Conservation (phyloP, 2,888 invertebrate species). For the Chrysodeixis includens region DNA sequence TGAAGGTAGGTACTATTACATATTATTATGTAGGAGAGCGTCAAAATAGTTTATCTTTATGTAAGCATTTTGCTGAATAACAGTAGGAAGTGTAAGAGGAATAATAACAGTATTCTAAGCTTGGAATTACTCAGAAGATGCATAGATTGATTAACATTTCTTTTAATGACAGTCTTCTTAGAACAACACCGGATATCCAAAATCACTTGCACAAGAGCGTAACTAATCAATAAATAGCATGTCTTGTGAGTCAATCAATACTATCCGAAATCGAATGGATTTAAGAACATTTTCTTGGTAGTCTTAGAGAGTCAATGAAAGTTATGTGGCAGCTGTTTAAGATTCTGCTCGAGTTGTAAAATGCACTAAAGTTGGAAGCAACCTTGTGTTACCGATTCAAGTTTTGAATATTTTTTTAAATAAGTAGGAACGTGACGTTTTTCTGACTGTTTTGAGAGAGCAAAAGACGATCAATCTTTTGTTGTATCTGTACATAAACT, state of each 20-base stretch:
- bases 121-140: not conserved
- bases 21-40: not conserved
- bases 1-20: not conserved
- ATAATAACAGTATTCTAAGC: no score
- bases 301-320: slow-evolving; percentile 25
- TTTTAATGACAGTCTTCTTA: not conserved
- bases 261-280: not conserved
- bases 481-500: no score
- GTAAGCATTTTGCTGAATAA: no score
- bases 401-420: slow-evolving; percentile 16
- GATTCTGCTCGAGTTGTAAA: slow-evolving; percentile 17
- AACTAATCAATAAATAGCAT: slow-evolving; percentile 1
- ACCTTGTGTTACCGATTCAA: slow-evolving; percentile 18
- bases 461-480: not conserved
- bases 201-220: slow-evolving; percentile 1
- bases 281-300: slow-evolving; percentile 10
- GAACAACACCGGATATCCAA: not conserved
- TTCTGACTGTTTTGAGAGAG: slow-evolving; percentile 3
- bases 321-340: slow-evolving; percentile 22
- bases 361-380: slow-evolving; percentile 21
- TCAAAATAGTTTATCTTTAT: not conserved
- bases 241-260: not conserved
- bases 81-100: no score
- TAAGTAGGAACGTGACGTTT: not conserved
- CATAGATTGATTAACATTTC: no score